Percentiles rank a stretch among this genome's conserved stretches.
Evolutionary conservation across 2,888 invertebrate genomes (phyloP).

Genomic region (Entomobrya multifasciata): DNA sequence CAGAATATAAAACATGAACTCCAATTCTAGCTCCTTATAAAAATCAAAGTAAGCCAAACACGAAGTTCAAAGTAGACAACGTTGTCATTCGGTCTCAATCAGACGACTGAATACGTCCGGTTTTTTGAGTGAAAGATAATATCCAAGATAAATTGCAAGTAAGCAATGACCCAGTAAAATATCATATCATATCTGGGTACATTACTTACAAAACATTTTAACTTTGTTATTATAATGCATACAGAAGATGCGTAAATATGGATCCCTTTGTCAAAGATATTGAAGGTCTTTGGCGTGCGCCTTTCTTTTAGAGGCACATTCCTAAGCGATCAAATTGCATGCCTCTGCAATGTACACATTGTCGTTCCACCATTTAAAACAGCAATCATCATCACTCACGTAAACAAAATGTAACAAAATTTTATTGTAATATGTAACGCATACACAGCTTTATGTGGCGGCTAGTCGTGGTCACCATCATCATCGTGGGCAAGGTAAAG

Average conservation of each 20-base stretch:
- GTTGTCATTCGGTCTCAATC: constrained; percentile 32
- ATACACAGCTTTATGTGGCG: neutral
- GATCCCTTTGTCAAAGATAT: neutral
- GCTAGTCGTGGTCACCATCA: neutral
- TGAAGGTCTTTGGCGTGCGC: constrained; percentile 52
- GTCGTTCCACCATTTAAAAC: neutral
- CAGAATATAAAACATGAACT: too few species aligned
- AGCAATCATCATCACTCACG: neutral
- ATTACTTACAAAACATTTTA: neutral
- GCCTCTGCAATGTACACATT: neutral
- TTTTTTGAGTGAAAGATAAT: constrained; percentile 65
- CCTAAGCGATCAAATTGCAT: constrained; percentile 13
- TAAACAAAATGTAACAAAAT: neutral
- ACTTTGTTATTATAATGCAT: too few species aligned
- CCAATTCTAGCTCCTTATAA: too few species aligned
- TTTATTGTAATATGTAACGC: constrained; percentile 2
- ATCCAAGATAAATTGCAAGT: constrained; percentile 34
- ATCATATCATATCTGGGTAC: neutral
- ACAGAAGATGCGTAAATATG: neutral
- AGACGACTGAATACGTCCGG: constrained; percentile 72
- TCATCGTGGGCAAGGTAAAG: too few species aligned
- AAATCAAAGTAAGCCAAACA: constrained; percentile 28
- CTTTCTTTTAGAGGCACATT: constrained; percentile 58
- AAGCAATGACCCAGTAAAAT: constrained; percentile 73
- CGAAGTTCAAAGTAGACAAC: constrained; percentile 6